Evolutionary conservation across 2,797 vertebrate species (phyloP), one percentile per base, ranked within the genome.

Genomic region (Ptychobarbus kaznakovi): DNA sequence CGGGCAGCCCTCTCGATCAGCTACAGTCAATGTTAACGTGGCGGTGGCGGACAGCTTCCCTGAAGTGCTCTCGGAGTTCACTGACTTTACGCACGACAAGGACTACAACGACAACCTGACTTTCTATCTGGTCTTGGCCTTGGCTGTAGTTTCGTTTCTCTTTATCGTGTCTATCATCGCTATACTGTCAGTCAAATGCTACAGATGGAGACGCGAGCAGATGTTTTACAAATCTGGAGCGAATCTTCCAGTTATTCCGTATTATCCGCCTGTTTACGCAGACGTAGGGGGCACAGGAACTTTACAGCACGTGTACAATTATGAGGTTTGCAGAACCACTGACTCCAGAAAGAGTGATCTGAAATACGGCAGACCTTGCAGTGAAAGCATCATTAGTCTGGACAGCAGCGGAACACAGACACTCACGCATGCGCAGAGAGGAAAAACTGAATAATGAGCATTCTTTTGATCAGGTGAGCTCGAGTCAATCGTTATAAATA

Each of bases 11-110:
- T 38, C 74, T 53, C 46, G 74, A 76, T 76, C 74, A 38, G 74
- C 74, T 76, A 53, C 74, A 56, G 74, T 76, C 74, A 76, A 56
- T 53, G 74, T 77, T 10, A 77, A 77, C 74, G 74, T 94, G 63
- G 90, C 90, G 0, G 53, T 93, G 11, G 92, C 93, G 0, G 87
- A 92, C 83, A 91, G 89, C 40, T 93, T 94, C 76, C 92, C 91
- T 1, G 89, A 90, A 1, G 69, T 92, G 16, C 88, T 93, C 44
- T 90, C 91, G 0, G 92, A 93, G n/a, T 82, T 93, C 13, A 78
- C 77, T 35, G 86, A 84, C 46, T 89, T 90, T 80, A 73, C 86
- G 15, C 87, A 89, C 3, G 88, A 90, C 83, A 89, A 84, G 80
- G 88, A 89, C 53, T 89, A 90, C 49, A 76, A 76, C 74, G 74